A percentile compares a stretch with the other conserved stretches of the same genome.
phyloP scores from a whole-genome alignment of 2,888 invertebrate genomes.

The Falcaria lacertinaria region DNA sequence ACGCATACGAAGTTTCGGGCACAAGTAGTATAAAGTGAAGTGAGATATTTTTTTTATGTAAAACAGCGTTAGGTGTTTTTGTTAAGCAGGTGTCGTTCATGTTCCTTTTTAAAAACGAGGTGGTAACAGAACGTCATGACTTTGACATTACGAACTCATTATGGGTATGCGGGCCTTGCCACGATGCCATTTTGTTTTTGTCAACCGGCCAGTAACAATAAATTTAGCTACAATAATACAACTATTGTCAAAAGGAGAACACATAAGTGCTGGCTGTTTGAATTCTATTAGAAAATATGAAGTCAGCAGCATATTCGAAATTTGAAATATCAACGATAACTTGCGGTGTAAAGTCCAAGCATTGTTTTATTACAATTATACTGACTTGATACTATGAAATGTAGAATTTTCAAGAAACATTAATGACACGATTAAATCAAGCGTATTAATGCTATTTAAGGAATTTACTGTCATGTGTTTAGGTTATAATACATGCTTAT shows the following conservation, averaged over 20 bases:
- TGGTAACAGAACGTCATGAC: not conserved
- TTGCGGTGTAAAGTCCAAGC: constrained; percentile 13
- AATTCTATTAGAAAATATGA: constrained; percentile 2
- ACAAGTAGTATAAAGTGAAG: too few relatives aligned
- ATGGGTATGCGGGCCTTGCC: constrained; percentile 25
- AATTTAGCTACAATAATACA: constrained; percentile 7
- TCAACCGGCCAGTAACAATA: constrained; percentile 13
- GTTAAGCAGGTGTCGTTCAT: not conserved
- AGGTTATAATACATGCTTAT: too few relatives aligned
- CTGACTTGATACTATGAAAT: not conserved
- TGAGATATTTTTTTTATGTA: too few relatives aligned
- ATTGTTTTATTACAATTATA: constrained; percentile 5
- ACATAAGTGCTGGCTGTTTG: constrained; percentile 7
- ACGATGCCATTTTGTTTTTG: constrained; percentile 37
- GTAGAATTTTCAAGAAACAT: not conserved
- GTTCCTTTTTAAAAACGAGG: too few relatives aligned
- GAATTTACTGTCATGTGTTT: too few relatives aligned
- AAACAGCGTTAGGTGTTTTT: too few relatives aligned
- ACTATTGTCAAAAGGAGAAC: constrained; percentile 11
- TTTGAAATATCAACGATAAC: constrained; percentile 15
- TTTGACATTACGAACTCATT: constrained; percentile 13
- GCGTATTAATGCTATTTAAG: too few relatives aligned
- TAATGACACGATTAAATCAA: too few relatives aligned
- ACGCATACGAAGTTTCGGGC: too few relatives aligned
- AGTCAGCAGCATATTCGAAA: constrained; percentile 11